Conservation (phyloP, 2,888 invertebrate species). For the Caenorhabditis zanzibari region DNA sequence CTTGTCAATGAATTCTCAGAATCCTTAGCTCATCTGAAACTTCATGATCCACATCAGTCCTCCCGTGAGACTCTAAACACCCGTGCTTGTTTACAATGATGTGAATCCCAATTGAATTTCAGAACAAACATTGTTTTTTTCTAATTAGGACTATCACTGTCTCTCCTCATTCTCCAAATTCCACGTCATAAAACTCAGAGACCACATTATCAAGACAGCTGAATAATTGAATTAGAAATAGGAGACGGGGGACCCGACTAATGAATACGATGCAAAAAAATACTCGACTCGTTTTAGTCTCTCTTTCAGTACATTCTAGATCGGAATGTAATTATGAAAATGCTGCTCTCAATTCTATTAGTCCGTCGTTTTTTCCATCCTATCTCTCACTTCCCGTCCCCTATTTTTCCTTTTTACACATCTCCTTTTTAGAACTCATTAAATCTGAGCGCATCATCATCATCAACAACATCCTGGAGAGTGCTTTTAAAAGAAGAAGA, state of each 20-base stretch:
- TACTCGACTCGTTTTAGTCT: constrained; percentile 33
- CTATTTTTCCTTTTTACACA: not conserved
- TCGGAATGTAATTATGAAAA: constrained; percentile 61
- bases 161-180: not conserved
- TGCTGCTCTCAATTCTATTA: constrained; percentile 62
- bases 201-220: constrained; percentile 4
- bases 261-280: constrained; percentile 32
- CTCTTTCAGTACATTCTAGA: constrained; percentile 28
- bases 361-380: constrained; percentile 12
- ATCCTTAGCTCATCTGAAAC: not conserved
- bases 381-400: not conserved
- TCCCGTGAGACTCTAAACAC: not conserved
- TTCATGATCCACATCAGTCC: not conserved
- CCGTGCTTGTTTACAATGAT: not conserved
- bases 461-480: constrained; percentile 58
- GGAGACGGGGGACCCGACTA: constrained; percentile 18
- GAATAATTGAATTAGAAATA: constrained; percentile 38
- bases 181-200: constrained; percentile 33
- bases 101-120: constrained; percentile 10
- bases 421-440: constrained; percentile 64
- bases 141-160: not conserved
- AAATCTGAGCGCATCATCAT: constrained; percentile 63
- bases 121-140: constrained; percentile 8
- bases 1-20: too few relatives aligned
- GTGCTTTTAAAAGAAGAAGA: constrained; percentile 57